Percentiles rank a stretch among this genome's conserved stretches.
Evolutionary conservation across 2,888 invertebrate species (phyloP).

Genomic region (Ditula angustiorana): DNA sequence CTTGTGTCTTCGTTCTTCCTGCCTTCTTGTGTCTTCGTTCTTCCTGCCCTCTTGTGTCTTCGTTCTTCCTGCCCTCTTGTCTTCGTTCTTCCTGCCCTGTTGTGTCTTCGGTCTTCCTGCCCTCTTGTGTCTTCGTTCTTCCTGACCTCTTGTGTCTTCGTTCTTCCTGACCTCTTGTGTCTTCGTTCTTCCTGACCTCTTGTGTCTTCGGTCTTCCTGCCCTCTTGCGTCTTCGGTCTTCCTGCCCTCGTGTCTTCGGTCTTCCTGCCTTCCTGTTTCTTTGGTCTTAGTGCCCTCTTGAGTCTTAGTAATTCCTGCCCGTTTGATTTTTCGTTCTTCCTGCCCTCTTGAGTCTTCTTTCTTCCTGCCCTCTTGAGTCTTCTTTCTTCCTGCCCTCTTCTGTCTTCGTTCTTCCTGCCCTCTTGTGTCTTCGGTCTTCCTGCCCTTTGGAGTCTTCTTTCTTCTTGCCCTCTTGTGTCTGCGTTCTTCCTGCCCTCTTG

Average conservation of each 20-base stretch:
- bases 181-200: not conserved
- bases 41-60: not conserved
- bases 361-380: not conserved
- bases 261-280: too few relatives aligned
- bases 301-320: not conserved
- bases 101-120: not conserved
- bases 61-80: not conserved
- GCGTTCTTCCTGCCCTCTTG: too few relatives aligned
- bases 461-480: too few relatives aligned
- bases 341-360: not conserved
- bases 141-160: not conserved
- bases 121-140: not conserved
- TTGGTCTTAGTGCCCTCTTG: not conserved
- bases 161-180: constrained; percentile 1
- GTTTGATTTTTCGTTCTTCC: not conserved
- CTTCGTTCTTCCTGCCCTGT: not conserved
- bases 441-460: not conserved
- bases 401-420: not conserved
- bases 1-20: too few relatives aligned
- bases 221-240: not conserved
- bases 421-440: not conserved
- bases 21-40: not conserved
- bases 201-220: not conserved
- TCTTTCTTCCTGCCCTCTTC: too few relatives aligned
- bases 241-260: too few relatives aligned